Evolutionary conservation across 2,888 invertebrate genomes (phyloP).

Genomic region (Colletes collaris): DNA sequence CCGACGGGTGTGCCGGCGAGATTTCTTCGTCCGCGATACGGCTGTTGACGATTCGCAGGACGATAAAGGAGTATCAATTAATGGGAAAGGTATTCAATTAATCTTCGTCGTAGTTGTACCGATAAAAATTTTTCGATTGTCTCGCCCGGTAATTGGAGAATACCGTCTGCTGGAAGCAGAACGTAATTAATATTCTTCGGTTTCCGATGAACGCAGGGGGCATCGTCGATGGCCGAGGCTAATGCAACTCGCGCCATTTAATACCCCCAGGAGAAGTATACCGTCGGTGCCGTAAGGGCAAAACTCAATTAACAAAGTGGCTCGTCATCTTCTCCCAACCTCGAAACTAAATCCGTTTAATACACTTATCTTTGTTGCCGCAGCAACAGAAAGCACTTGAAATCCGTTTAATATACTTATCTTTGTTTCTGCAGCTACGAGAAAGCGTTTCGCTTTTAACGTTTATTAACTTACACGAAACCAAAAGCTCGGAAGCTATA

Average conservation of each 20-base stretch:
- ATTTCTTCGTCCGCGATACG: neutral
- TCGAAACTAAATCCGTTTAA: conserved; percentile 72
- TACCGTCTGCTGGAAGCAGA: neutral
- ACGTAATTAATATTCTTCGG: conserved; percentile 47
- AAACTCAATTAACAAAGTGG: conserved; percentile 73
- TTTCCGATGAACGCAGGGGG: neutral
- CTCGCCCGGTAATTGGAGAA: neutral
- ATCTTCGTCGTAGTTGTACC: neutral
- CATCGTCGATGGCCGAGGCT: conserved; percentile 48
- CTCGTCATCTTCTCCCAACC: conserved; percentile 68
- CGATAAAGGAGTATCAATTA: too few species aligned
- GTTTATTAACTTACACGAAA: conserved; percentile 78
- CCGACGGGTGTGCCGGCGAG: neutral
- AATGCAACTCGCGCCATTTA: conserved; percentile 61
- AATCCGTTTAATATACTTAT: conserved; percentile 80
- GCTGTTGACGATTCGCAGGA: neutral
- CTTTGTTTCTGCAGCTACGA: conserved; percentile 77
- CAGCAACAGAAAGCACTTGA: conserved; percentile 72
- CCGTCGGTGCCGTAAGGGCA: conserved; percentile 47
- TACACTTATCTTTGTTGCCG: conserved; percentile 79
- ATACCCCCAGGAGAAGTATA: conserved; percentile 57
- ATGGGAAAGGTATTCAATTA: too few species aligned
- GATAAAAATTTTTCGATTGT: conserved; percentile 10
- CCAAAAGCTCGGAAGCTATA: conserved; percentile 36
- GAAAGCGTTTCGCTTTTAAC: conserved; percentile 74